Evolutionary conservation across 2,113 vertebrate genomes (phyloP).

Genomic region (Passer montanus): DNA sequence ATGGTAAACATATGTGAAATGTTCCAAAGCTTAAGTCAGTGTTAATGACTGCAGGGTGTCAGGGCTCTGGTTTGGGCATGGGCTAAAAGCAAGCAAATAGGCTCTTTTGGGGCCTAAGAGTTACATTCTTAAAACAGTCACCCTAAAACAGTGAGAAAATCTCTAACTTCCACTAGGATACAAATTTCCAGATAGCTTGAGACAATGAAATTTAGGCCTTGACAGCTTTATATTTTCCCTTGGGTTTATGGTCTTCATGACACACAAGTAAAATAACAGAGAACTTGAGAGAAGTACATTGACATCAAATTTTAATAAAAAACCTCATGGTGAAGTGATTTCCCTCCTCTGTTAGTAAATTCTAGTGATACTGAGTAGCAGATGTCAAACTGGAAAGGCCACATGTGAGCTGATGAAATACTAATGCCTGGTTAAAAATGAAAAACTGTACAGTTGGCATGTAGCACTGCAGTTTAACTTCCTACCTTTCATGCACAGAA

Average conservation of each 20-base stretch:
- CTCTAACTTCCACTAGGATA: background rate
- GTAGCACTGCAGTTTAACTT: background rate
- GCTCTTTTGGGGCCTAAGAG: background rate
- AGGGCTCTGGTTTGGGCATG: background rate
- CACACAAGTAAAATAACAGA: background rate
- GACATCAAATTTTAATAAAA: background rate
- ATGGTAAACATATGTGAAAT: background rate
- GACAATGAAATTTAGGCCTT: background rate
- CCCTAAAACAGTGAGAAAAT: background rate
- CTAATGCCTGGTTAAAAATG: background rate
- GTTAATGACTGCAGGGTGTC: background rate
- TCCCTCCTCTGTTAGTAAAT: background rate
- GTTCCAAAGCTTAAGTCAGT: background rate
- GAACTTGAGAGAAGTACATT: background rate
- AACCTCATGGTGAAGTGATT: background rate
- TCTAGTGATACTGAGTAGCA: background rate
- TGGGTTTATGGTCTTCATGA: background rate
- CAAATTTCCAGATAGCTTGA: background rate
- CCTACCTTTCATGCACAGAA: background rate
- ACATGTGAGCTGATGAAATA: background rate
- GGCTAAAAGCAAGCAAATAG: background rate
- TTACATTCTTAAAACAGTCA: background rate
- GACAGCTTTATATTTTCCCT: background rate
- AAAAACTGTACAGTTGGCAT: background rate
- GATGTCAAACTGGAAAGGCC: background rate